Evolutionary conservation across 64 coral and sea anemone genomes (phyloP).

Genomic region (Pocillopora damicornis): DNA sequence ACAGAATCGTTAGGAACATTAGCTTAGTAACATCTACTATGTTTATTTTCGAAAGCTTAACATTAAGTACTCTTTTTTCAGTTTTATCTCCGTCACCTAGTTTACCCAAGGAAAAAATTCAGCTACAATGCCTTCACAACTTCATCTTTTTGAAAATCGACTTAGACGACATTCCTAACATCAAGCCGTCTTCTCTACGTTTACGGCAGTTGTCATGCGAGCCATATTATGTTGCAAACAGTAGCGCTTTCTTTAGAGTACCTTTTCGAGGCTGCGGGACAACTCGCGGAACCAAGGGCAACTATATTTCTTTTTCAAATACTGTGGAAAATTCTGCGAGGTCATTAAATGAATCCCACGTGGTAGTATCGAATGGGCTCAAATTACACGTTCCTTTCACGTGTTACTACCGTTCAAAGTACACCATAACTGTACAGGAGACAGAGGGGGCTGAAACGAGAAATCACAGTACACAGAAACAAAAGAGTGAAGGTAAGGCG

Average conservation of each 20-base stretch:
- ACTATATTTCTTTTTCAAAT: constrained; percentile 13
- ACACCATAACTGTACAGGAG: not conserved
- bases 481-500: not conserved
- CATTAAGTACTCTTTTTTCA: not conserved
- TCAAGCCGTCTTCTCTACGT: constrained; percentile 15
- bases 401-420: constrained; percentile 15
- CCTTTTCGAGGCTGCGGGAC: constrained; percentile 27
- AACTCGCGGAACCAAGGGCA: not conserved
- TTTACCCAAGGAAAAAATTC: not conserved
- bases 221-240: constrained; percentile 1
- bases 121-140: not conserved
- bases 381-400: not conserved
- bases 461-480: not conserved
- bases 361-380: not conserved
- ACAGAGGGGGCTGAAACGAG: not conserved
- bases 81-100: not conserved
- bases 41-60: too few species aligned
- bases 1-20: too few species aligned
- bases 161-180: not conserved
- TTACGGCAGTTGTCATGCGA: not conserved
- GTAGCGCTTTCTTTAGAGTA: not conserved
- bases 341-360: not conserved
- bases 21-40: too few species aligned
- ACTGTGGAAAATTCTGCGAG: not conserved
- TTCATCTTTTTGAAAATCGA: constrained; percentile 9